Evolutionary conservation across 2,888 invertebrate genomes (phyloP), one percentile per base, ranked within the genome.

Genomic region (Anthophora plumipes): DNA sequence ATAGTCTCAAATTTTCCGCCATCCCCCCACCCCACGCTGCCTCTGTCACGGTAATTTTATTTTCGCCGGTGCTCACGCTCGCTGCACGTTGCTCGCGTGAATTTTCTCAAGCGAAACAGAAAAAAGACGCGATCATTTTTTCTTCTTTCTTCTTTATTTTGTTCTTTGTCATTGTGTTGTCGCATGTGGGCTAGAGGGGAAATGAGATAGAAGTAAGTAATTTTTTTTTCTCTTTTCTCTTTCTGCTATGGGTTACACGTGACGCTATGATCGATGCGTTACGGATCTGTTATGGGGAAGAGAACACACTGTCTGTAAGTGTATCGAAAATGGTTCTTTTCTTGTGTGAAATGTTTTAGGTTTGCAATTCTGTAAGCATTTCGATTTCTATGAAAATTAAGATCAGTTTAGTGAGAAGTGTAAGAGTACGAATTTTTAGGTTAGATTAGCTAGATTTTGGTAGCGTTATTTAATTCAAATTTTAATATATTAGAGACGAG

Each of bases 1-100:
- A 90, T 85, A 83, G 85, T 82, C 86, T 88, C 85, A 86, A 87
- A 88, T 88, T 87, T 88, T 88, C 88, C 69, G 74, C 74, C 57
- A 74, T 46, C 82, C 66, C 31, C 70, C 71, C 50, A 70, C 67
- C 68, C 71, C 54, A 70, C 67, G 41, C 82, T 61, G 22, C 68
- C 71, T 50, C 73, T 64, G 63, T 25, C 71, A 63, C 48, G 64
- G 81, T 66, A 86, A 85, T 87, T 87, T 86, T 80, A 81, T 78
- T 63, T 52, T 31, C 37, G 59, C 61, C 39, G 66, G 63, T 52
- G 50, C 39, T 41, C 22, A 17, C 22, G 48, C 20, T 46, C 39
- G 31, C 8, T 12, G 14, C 68, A 41, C 50, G 76, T 39, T 48
- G n/a, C 50, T 22, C 22, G 59, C 66, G 74, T 60, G 81, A 76